Evolutionary conservation across 2,113 vertebrate species (phyloP).

Genomic region (Corapipo altera): DNA sequence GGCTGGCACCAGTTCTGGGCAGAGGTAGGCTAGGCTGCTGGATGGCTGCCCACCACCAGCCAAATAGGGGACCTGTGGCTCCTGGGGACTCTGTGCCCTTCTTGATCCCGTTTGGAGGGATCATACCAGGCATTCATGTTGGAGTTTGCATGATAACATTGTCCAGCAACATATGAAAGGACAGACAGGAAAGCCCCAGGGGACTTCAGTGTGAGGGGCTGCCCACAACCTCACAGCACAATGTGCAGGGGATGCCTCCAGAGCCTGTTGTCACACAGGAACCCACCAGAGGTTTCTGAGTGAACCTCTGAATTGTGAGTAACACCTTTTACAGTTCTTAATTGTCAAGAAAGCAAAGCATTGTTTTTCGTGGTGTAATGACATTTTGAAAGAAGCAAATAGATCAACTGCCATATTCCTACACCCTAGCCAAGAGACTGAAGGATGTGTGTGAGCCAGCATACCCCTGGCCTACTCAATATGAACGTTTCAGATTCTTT

Average conservation of each 20-base stretch:
- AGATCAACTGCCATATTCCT: neutral
- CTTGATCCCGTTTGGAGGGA: rapidly evolving
- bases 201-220: rapidly evolving
- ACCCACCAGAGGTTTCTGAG: neutral
- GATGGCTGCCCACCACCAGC: neutral
- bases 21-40: neutral
- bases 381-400: neutral
- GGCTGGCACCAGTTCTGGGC: neutral
- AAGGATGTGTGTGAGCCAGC: neutral
- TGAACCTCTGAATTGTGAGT: neutral
- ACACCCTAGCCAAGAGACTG: neutral
- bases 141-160: neutral
- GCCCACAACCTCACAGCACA: neutral
- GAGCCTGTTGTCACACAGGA: neutral
- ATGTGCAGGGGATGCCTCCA: neutral
- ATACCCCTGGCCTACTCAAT: neutral
- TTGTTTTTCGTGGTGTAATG: neutral
- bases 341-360: neutral
- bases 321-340: neutral
- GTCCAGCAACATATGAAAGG: neutral
- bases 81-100: rapidly evolving
- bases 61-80: neutral
- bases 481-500: neutral
- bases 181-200: rapidly evolving
- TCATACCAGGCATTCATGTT: neutral